Percentiles rank a stretch among this genome's conserved stretches.
Evolutionary conservation across 2,888 invertebrate genomes (phyloP).

Genomic region (Eupeodes luniger): DNA sequence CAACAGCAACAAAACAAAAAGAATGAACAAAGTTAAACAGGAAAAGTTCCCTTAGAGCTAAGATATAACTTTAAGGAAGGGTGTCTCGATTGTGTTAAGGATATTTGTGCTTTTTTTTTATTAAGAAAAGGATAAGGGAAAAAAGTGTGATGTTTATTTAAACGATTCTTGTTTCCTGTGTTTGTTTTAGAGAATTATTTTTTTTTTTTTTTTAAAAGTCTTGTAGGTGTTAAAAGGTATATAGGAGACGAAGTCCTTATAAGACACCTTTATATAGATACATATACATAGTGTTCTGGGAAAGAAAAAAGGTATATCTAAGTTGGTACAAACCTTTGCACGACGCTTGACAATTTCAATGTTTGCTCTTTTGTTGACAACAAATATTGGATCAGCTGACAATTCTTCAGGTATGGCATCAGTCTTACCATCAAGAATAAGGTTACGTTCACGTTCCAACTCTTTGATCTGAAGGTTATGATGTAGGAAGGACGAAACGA

Average conservation of each 20-base stretch:
- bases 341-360: slow-evolving; percentile 85
- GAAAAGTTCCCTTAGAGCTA: neutral
- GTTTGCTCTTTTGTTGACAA: slow-evolving; percentile 85
- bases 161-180: slow-evolving; percentile 13
- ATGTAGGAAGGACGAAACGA: slow-evolving; percentile 75
- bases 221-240: neutral
- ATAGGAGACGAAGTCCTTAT: neutral
- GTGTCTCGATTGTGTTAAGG: slow-evolving; percentile 3
- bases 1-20: slow-evolving; percentile 5
- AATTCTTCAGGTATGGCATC: slow-evolving; percentile 86
- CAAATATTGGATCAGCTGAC: slow-evolving; percentile 87
- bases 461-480: slow-evolving; percentile 84
- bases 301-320: neutral
- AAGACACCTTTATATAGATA: neutral
- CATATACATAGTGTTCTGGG: neutral
- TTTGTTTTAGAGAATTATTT: slow-evolving; percentile 32
- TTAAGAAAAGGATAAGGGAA: neutral
- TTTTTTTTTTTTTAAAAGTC: slow-evolving; percentile 10
- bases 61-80: neutral
- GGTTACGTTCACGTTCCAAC: slow-evolving; percentile 87
- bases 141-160: slow-evolving; percentile 29
- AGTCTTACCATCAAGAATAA: slow-evolving; percentile 87
- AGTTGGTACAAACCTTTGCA: slow-evolving; percentile 83
- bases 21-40: neutral
- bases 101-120: neutral